Conservation (phyloP, 2,113 vertebrate species). For the Antechinus flavipes region DNA sequence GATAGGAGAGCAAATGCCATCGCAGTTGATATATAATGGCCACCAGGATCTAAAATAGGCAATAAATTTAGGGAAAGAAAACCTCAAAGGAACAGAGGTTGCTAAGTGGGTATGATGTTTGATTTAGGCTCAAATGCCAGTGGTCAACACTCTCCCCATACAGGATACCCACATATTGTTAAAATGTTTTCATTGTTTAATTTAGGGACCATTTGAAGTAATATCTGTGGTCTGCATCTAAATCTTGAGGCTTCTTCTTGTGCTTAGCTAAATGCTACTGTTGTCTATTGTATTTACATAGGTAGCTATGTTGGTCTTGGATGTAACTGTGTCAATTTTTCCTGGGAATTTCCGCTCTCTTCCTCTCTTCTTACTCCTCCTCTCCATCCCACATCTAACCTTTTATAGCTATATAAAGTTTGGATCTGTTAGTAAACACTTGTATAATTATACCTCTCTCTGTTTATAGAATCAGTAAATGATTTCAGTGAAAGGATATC, state of each 20-base stretch:
- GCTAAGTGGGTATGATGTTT: neutral
- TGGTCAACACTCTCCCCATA: constrained; percentile 32
- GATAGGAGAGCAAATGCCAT: neutral
- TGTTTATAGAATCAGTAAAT: constrained; percentile 75
- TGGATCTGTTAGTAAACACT: constrained; percentile 76
- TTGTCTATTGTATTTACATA: constrained; percentile 57
- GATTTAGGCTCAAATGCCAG: constrained; percentile 33
- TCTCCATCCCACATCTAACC: neutral
- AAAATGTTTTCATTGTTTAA: constrained; percentile 53
- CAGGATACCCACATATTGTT: neutral
- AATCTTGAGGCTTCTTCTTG: constrained; percentile 68
- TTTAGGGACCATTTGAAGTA: constrained; percentile 65
- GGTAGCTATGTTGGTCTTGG: constrained; percentile 40
- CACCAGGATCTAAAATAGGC: neutral
- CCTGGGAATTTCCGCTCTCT: constrained; percentile 76
- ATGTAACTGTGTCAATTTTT: constrained; percentile 64
- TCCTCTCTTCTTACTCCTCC: constrained; percentile 43
- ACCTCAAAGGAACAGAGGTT: neutral
- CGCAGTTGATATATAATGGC: neutral
- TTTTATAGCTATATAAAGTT: constrained; percentile 75
- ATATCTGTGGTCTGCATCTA: constrained; percentile 73
- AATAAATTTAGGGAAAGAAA: neutral
- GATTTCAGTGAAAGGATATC: constrained; percentile 72
- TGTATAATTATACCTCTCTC: constrained; percentile 64
- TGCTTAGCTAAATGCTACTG: constrained; percentile 36